Evolutionary conservation across 2,113 vertebrate species (phyloP).

Genomic region (Camarhynchus parvulus): DNA sequence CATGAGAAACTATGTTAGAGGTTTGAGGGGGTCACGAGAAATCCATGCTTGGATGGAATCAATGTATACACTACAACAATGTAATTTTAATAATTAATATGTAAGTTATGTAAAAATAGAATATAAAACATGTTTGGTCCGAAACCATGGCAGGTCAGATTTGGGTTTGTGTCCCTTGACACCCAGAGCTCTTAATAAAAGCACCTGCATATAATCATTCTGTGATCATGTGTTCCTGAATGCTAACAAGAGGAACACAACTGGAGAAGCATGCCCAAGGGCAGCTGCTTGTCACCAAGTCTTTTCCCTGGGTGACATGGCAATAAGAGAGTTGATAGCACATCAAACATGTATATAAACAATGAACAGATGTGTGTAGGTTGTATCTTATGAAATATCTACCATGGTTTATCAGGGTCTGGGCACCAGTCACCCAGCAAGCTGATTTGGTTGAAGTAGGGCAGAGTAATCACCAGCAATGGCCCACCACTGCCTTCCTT

Average conservation of each 20-base stretch:
- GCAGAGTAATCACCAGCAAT: neutral
- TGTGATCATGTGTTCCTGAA: too few relatives aligned
- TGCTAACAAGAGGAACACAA: neutral
- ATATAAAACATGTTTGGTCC: too few relatives aligned
- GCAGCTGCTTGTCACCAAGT: neutral
- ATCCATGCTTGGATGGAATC: too few relatives aligned
- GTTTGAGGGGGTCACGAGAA: too few relatives aligned
- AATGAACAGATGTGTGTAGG: neutral
- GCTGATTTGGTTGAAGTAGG: neutral
- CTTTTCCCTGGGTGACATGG: neutral
- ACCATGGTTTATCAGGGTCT: neutral
- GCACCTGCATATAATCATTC: too few relatives aligned
- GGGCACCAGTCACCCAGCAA: neutral
- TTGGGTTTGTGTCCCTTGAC: too few relatives aligned
- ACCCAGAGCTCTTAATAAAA: too few relatives aligned
- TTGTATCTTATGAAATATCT: neutral
- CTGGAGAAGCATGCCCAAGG: neutral
- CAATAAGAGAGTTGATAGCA: neutral
- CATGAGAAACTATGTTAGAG: too few relatives aligned
- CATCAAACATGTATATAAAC: neutral
- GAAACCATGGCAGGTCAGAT: too few relatives aligned
- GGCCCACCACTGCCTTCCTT: neutral
- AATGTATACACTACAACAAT: too few relatives aligned
- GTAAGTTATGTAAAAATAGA: too few relatives aligned
- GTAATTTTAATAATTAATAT: too few relatives aligned